A percentile compares a stretch with the other conserved stretches of the same genome.
Evolutionary conservation across 2,113 vertebrate genomes (phyloP).

Genomic region (Neopipo cinnamomea): DNA sequence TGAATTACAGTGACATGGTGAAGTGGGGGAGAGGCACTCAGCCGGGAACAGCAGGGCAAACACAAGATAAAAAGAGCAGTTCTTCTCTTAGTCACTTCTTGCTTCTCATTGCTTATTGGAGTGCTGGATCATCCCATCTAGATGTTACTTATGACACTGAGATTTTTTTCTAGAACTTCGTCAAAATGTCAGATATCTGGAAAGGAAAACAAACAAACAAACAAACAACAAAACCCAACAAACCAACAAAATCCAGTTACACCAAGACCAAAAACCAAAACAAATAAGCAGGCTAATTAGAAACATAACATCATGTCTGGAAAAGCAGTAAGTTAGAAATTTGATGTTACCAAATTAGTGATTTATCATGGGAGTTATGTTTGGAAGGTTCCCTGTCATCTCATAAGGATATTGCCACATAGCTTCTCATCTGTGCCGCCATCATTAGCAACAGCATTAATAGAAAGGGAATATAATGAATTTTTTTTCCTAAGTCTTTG

Average conservation of each 20-base stretch:
- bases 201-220: background rate
- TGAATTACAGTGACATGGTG: background rate
- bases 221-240: background rate
- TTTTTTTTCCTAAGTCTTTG: background rate
- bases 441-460: background rate
- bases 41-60: background rate
- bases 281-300: background rate
- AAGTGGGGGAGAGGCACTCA: background rate
- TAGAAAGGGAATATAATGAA: background rate
- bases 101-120: background rate
- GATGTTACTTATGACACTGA: background rate
- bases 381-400: background rate
- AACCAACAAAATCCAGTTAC: background rate
- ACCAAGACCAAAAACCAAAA: background rate
- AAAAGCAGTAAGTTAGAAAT: background rate
- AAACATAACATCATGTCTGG: background rate
- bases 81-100: background rate
- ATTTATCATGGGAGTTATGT: background rate
- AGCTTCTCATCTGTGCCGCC: background rate
- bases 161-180: background rate
- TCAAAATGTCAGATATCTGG: background rate
- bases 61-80: background rate
- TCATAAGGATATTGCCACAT: background rate
- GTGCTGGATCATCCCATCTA: background rate
- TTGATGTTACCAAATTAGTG: background rate